phyloP scores from a whole-genome alignment of 2,797 vertebrate genomes.

The Urosaurus nigricauda region DNA sequence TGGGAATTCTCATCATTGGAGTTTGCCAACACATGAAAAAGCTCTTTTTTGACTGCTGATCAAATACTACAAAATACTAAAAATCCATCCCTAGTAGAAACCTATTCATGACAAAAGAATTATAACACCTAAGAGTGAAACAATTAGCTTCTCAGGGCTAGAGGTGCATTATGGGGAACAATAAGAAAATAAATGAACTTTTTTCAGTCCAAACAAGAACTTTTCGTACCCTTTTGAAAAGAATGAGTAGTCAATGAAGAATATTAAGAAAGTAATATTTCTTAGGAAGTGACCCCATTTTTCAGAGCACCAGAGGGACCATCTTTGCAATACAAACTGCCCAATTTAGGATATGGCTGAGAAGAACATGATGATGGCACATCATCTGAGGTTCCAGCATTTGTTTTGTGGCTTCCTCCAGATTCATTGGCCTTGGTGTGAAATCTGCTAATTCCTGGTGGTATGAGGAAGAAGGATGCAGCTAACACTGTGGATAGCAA shows the following conservation, averaged over 20 bases:
- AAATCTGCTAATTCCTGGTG: background rate
- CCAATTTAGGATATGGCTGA: constrained; percentile 10
- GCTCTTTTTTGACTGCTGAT: no score
- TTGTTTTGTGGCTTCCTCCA: background rate
- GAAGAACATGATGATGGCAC: background rate
- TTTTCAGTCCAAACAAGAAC: constrained; percentile 52
- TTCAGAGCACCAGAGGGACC: constrained; percentile 15
- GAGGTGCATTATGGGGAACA: constrained; percentile 71
- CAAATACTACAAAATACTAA: no score
- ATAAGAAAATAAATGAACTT: constrained; percentile 62
- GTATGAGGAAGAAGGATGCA: background rate
- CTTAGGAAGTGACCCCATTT: constrained; percentile 35
- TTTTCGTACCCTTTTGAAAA: constrained; percentile 64
- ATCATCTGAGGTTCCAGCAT: background rate
- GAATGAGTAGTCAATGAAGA: constrained; percentile 55
- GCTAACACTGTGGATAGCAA: no score
- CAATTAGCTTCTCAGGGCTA: constrained; percentile 61
- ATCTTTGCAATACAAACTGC: constrained; percentile 24
- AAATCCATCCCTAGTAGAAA: background rate
- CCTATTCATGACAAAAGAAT: background rate
- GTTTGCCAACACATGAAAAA: no score
- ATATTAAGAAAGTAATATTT: constrained; percentile 52
- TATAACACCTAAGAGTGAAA: constrained; percentile 47
- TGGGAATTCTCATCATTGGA: no score
- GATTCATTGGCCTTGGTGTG: no score